These are phyloP conservation scores for Amphiprion percula DNA, from an alignment of 2,113 vertebrate genomes.

Conservation along the genomic window DNA sequence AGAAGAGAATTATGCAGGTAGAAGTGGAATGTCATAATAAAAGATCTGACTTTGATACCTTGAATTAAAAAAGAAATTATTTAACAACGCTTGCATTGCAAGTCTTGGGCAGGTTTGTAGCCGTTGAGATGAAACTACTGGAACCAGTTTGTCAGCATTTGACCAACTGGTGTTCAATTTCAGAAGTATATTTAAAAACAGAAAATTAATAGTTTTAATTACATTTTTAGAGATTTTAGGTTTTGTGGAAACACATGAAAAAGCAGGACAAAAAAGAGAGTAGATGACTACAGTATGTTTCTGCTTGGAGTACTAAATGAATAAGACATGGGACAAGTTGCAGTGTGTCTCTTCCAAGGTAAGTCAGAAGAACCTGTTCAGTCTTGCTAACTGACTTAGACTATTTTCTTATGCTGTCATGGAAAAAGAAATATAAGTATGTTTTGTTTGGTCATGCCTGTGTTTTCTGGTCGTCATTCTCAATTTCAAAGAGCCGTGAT, in stretches of 20 bases:
- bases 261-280: neutral
- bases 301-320: constrained; percentile 15
- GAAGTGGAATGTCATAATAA: neutral
- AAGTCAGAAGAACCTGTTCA: constrained; percentile 46
- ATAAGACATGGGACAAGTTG: constrained; percentile 74
- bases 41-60: constrained; percentile 1
- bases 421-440: neutral
- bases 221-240: too few relatives aligned
- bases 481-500: constrained; percentile 18
- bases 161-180: neutral
- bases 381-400: constrained; percentile 17
- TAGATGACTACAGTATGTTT: neutral
- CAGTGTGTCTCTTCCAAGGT: constrained; percentile 65
- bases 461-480: constrained; percentile 27
- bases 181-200: too few relatives aligned
- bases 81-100: neutral
- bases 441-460: neutral
- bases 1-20: constrained; percentile 4
- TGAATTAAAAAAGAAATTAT: neutral
- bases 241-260: neutral
- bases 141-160: constrained; percentile 4
- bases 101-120: neutral
- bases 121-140: neutral
- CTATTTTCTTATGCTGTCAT: neutral
- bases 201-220: neutral